Evolutionary conservation across 92 coral and sea anemone genomes (phyloP), one percentile per base, ranked within the genome.

Genomic region (Siderastrea radians): DNA sequence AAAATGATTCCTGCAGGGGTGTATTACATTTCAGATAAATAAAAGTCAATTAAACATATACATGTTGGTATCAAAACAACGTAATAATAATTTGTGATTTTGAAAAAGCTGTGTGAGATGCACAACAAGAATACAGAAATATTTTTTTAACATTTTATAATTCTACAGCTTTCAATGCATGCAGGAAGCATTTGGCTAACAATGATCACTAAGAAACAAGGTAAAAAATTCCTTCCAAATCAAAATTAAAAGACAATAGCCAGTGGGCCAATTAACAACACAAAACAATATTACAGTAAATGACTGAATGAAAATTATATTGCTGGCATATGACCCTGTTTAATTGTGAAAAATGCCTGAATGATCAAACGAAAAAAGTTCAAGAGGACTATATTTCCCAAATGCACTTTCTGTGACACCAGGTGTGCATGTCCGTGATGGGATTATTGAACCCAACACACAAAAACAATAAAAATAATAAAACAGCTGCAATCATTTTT

Each of bases 401-500:
- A 78, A 48, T 78, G 62, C n/a, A 48, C 58, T 78, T 78, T 62
- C 38, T 43, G 2, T 26, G 7, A 26, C 14, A 9, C 83, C 72
- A 78, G 83, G 58, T 78, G 83, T 78, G 46, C 1, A 47, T 11
- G 16, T 79, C 4, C 17, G 63, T 17, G 5, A 48, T 47, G 11
- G 72, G 57, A 62, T 49, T 79, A 49, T 79, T 16, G 47, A 63
- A 14, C 72, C 49, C 71, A 48, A 13, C 43, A 79, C 71, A 79
- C 47, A 43, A 49, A 48, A 69, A 69, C 65, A 46, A 81, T 46
- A 49, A 69, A 57, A 46, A 54, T 50, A 52, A 7, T 14, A 66
- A 43, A 81, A 53, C 86, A 82, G 86, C 78, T 82, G 86, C 47
- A 14, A 63, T 48, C 6, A 46, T 62, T 78, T 69, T 53, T 57